Conservation (phyloP, 1,140 invertebrate species). For the Listronotus oregonensis region DNA sequence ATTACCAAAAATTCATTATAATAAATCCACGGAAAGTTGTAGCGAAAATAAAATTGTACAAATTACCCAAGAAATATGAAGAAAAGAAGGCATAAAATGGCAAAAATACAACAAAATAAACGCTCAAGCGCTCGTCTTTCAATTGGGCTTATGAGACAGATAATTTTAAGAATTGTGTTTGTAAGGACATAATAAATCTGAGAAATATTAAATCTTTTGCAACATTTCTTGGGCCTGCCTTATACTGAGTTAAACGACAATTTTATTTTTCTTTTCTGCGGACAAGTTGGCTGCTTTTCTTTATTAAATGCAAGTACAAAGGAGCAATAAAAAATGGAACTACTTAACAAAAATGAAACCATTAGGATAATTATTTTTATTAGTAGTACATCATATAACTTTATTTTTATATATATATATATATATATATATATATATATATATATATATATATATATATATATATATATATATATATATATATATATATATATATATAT, state of each 20-base stretch:
- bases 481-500: no score
- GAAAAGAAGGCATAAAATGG: slow-evolving; percentile 7
- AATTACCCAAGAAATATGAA: not conserved
- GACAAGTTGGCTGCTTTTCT: not conserved
- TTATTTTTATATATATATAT: no score
- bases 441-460: no score
- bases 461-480: no score
- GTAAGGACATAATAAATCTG: slow-evolving; percentile 26
- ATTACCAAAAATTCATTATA: no score
- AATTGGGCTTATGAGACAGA: slow-evolving; percentile 23
- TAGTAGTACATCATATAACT: no score
- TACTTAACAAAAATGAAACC: no score
- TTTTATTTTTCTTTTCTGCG: slow-evolving; percentile 7
- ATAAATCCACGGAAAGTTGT: no score
- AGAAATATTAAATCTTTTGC: slow-evolving; percentile 26
- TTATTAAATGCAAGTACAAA: slow-evolving; percentile 4
- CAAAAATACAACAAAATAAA: slow-evolving; percentile 6
- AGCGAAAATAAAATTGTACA: slow-evolving; percentile 8
- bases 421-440: no score
- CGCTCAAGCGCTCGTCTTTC: slow-evolving; percentile 4
- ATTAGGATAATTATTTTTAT: no score
- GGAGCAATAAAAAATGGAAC: no score
- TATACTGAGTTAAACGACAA: slow-evolving; percentile 1
- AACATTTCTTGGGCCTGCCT: slow-evolving; percentile 18
- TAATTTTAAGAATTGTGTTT: slow-evolving; percentile 22